Evolutionary conservation across 64 coral and sea anemone genomes (phyloP).

Genomic region (Porites australiensis): DNA sequence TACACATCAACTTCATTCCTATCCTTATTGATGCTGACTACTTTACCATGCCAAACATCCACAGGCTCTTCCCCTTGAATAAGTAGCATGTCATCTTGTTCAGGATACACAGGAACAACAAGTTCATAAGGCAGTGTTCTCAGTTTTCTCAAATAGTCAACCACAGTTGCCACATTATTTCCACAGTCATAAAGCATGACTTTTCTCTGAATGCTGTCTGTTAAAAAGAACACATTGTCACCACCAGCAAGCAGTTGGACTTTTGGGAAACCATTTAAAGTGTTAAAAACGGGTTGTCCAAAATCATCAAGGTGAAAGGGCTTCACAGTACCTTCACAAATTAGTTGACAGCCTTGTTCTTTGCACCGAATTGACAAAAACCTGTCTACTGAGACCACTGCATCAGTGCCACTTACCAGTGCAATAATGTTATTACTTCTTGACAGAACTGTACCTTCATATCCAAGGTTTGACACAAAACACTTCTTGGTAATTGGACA

Average conservation of each 20-base stretch:
- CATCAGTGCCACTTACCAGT: too few relatives aligned
- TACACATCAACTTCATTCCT: slow-evolving; percentile 36
- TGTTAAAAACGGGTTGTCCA: too few relatives aligned
- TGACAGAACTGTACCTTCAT: too few relatives aligned
- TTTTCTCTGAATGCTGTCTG: slow-evolving; percentile 25
- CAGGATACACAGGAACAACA: slow-evolving; percentile 2
- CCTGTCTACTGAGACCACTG: too few relatives aligned
- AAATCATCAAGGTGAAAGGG: too few relatives aligned
- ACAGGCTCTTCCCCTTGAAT: slow-evolving; percentile 13
- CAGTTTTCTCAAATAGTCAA: slow-evolving; percentile 30
- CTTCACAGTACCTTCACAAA: too few relatives aligned
- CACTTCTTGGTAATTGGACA: too few relatives aligned
- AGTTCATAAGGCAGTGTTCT: slow-evolving; percentile 28
- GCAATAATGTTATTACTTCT: too few relatives aligned
- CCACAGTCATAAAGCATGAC: slow-evolving; percentile 34
- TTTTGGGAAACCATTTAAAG: too few relatives aligned
- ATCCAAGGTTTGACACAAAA: too few relatives aligned
- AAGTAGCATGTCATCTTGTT: slow-evolving; percentile 21
- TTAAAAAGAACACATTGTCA: slow-evolving; percentile 4
- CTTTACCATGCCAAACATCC: slow-evolving; percentile 27
- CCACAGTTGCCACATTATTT: slow-evolving; percentile 23
- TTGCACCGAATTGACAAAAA: too few relatives aligned
- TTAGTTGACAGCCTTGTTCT: too few relatives aligned
- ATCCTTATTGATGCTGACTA: slow-evolving; percentile 7
- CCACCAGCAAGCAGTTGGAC: not conserved